Conservation (phyloP, 2,797 vertebrate genomes). For the Sebastes hubbsi region DNA sequence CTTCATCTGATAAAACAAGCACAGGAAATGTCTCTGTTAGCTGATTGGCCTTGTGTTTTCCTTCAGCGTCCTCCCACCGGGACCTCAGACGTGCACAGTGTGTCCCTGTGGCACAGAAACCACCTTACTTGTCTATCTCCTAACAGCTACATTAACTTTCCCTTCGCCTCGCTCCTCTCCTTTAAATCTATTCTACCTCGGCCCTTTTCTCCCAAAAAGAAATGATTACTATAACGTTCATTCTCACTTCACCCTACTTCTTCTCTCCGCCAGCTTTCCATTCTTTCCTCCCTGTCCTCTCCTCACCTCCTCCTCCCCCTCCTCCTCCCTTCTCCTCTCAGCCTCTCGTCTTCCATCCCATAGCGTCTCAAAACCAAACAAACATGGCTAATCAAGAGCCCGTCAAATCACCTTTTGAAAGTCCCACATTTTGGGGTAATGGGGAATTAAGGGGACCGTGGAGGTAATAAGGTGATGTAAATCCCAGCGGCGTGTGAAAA, state of each 20-base stretch:
- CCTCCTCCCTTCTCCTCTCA: conserved; percentile 1
- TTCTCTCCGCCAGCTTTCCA: conserved; percentile 31
- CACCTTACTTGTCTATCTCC: conserved; percentile 37
- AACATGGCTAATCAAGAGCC: conserved; percentile 62
- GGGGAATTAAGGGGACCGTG: conserved; percentile 61
- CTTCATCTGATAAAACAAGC: conserved; percentile 84
- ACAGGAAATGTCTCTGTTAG: conserved; percentile 84
- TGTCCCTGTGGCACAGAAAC: conserved; percentile 59
- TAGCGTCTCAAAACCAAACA: conserved; percentile 61
- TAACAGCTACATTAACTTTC: conserved; percentile 43
- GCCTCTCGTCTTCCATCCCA: conserved; percentile 30
- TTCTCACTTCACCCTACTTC: conserved; percentile 37
- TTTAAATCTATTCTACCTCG: conserved; percentile 33
- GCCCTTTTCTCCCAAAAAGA: conserved; percentile 17
- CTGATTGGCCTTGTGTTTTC: conserved; percentile 78
- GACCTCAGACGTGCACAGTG: conserved; percentile 68
- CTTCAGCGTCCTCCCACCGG: conserved; percentile 64
- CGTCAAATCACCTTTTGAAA: conserved; percentile 62
- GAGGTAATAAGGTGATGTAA: conserved; percentile 63
- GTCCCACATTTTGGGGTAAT: conserved; percentile 57
- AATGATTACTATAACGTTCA: conserved; percentile 41
- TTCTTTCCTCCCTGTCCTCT: conserved; percentile 33
- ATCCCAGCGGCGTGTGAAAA: conserved; percentile 71
- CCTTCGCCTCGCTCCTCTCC: conserved; percentile 19
- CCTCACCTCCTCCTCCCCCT: conserved; percentile 9